phyloP scores from a whole-genome alignment of 2,797 vertebrate genomes.

The Coranthus polyacanthus region DNA sequence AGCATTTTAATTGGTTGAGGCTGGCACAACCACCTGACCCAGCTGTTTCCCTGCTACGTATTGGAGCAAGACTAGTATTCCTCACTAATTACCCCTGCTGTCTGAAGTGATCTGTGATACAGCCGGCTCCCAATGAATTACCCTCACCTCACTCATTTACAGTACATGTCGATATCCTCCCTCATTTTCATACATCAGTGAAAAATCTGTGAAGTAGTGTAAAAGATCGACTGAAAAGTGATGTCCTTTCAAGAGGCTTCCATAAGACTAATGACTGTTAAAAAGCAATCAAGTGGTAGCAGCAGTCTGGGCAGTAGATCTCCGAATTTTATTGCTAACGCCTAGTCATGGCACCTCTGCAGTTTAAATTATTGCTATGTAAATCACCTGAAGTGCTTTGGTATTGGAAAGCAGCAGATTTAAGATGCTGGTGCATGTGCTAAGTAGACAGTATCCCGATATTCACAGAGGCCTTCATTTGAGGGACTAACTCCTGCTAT shows the following conservation, averaged over 20 bases:
- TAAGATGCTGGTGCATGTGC: constrained; percentile 78
- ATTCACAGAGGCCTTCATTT: constrained; percentile 70
- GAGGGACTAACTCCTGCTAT: constrained; percentile 69
- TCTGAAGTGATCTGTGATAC: constrained; percentile 65
- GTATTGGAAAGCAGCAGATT: constrained; percentile 83
- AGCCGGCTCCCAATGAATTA: constrained; percentile 44
- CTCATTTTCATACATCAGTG: constrained; percentile 63
- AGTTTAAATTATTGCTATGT: constrained; percentile 86
- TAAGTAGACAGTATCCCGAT: constrained; percentile 86
- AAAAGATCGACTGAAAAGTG: constrained; percentile 64
- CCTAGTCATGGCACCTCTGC: constrained; percentile 74
- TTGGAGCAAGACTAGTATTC: constrained; percentile 57
- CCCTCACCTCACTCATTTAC: constrained; percentile 54
- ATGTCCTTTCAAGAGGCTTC: constrained; percentile 59
- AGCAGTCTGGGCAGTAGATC: constrained; percentile 77
- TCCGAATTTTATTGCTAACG: constrained; percentile 81
- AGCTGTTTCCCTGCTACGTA: constrained; percentile 59
- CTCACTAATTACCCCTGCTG: constrained; percentile 73
- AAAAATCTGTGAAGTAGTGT: constrained; percentile 43
- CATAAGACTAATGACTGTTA: constrained; percentile 82
- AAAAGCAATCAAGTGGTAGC: constrained; percentile 82
- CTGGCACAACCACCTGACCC: constrained; percentile 49
- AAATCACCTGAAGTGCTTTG: constrained; percentile 83
- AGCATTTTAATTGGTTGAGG: constrained; percentile 64
- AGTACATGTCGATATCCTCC: constrained; percentile 57